Percentiles rank a stretch among this genome's conserved stretches.
Evolutionary conservation across 2,113 vertebrate genomes (phyloP).

Genomic region (Xyliphius kryptos): DNA sequence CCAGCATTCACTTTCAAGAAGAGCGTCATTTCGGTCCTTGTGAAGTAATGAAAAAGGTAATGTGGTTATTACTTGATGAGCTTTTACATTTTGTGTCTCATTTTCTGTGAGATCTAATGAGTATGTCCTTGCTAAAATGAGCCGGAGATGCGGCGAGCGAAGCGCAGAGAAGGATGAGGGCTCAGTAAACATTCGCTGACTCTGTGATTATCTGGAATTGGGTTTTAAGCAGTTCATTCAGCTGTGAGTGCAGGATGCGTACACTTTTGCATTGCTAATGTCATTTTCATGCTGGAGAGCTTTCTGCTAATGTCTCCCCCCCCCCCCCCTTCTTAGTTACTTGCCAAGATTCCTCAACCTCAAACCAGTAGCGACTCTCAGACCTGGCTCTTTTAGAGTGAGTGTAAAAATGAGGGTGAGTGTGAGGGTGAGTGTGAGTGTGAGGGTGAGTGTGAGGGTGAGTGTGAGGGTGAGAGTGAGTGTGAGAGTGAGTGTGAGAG

Average conservation of each 20-base stretch:
- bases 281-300: slow-evolving; percentile 51
- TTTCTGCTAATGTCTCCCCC: slow-evolving; percentile 41
- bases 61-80: slow-evolving; percentile 11
- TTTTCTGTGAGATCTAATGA: slow-evolving; percentile 35
- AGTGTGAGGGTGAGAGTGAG: too few relatives aligned
- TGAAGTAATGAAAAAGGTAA: slow-evolving; percentile 30
- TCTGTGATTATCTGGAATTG: slow-evolving; percentile 56
- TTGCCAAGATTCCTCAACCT: too few relatives aligned
- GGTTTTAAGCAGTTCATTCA: slow-evolving; percentile 54
- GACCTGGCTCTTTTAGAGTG: too few relatives aligned
- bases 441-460: too few relatives aligned
- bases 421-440: too few relatives aligned
- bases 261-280: slow-evolving; percentile 63
- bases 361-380: too few relatives aligned
- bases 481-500: too few relatives aligned
- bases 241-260: slow-evolving; percentile 41
- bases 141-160: background rate
- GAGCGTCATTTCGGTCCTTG: slow-evolving; percentile 17
- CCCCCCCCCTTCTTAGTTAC: too few relatives aligned
- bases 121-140: slow-evolving; percentile 21
- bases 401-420: too few relatives aligned
- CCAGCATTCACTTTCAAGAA: background rate
- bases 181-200: slow-evolving; percentile 55
- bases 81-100: slow-evolving; percentile 43
- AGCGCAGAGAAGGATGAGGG: slow-evolving; percentile 1